Evolutionary conservation across 2,888 invertebrate genomes (phyloP), one percentile per base, ranked within the genome.

Genomic region (Pelosia muscerda): DNA sequence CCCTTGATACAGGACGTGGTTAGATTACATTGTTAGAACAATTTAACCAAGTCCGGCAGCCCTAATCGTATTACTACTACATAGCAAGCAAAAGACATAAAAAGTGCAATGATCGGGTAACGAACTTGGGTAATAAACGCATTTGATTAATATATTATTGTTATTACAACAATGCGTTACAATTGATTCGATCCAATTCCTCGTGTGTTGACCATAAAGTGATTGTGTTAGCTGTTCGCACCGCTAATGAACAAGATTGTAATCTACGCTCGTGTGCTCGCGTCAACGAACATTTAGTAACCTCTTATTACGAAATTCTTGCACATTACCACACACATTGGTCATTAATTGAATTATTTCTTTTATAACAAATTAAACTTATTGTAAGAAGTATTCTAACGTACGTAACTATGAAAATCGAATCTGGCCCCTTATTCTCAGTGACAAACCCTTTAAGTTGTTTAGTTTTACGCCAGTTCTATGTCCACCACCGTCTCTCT

Each of bases 151-250:
- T 83, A n/a, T 76, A 78, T 73, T 77, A 69, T 81, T 76, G 68
- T 74, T 84, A 77, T 83, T 79, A 73, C 81, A 78, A 73, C 81
- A 77, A 76, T 69, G 74, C 79, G 81, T 77, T 77, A 78, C 85
- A 81, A 86, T 86, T 83, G 85, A 85, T 87, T 83, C 84, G 88
- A 86, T 88, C 86, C 83, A 86, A 84, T 88, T 88, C 82, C 69
- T 75, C 66, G 71, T 69, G 62, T 75, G 74, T 74, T 75, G 68
- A 77, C 71, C 82, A 80, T 81, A 76, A 69, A 75, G 69, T 73
- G 67, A 74, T 82, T 77, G 74, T 71, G 65, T 76, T 72, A 60
- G 68, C 65, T 69, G 65, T 76, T 72, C 62, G 68, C 65, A 71
- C 49, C 66, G 64, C 67, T 81, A 72, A 76, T 72, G 58, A 71